Evolutionary conservation across 2,797 vertebrate species (phyloP), one percentile per base, ranked within the genome.

Genomic region (Tapirus indicus): DNA sequence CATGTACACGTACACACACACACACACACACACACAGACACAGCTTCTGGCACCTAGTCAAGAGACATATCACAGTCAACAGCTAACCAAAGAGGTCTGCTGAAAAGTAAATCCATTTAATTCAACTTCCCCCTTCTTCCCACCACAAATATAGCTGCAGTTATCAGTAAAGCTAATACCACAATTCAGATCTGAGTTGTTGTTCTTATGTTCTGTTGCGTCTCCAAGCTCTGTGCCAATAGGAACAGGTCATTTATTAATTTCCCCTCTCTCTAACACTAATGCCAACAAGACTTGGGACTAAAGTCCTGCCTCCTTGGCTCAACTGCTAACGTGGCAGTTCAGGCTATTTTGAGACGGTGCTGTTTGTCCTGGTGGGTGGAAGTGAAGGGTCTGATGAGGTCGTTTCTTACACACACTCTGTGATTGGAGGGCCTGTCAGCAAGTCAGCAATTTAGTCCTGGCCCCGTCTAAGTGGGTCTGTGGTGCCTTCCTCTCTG

Each of bases 201-300:
- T 72, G 7, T n/a, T 85, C 35, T 82, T 32, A 56, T 77, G 68
- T 49, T 49, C 68, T 72, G 9, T 41, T 62, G 85, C 32, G 21
- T 92, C 60, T 68, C 80, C n/a, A 64, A 91, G 64, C 29, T 66
- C 47, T 89, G 4, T 23, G 68, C 64, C 86, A 47, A 47, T 11
- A 92, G 87, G 5, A 82, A 75, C 21, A 56, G 58, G 71, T 72
- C 23, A 84, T 88, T 91, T 91, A 69, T 80, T 92, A 71, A 96
- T 94, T 80, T 85, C 66, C 25, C 13, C 14, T 93, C 41, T 25
- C 58, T 94, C 85, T 69, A 56, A 78, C 21, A 54, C 54, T 83
- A 80, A 96, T 77, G 82, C 82, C 88, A 95, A 91, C 47, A 83
- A 75, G 47, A 35, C 49, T 25, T 83, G 56, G 27, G 41, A 91